Evolutionary conservation across 2,888 invertebrate species (phyloP).

Genomic region (Agrenia bidenticulata): DNA sequence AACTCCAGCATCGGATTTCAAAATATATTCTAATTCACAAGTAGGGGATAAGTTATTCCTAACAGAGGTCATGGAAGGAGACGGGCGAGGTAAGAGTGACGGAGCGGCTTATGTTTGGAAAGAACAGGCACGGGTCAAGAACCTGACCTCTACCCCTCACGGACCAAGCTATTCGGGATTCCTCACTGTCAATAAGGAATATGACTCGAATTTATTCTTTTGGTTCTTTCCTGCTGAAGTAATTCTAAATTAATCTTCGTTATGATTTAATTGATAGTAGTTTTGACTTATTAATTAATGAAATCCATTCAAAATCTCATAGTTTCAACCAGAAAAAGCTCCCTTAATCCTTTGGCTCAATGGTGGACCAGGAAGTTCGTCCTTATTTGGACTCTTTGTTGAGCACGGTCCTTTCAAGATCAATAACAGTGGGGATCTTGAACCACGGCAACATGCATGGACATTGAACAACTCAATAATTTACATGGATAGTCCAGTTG

Average conservation of each 20-base stretch:
- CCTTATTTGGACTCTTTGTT: constrained; percentile 62
- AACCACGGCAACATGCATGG: constrained; percentile 68
- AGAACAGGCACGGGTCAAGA: constrained; percentile 56
- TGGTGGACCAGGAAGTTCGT: constrained; percentile 64
- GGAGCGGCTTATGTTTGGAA: constrained; percentile 58
- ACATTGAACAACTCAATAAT: constrained; percentile 74
- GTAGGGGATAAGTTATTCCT: constrained; percentile 62
- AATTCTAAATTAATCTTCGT: constrained; percentile 22
- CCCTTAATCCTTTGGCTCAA: constrained; percentile 62
- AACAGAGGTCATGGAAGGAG: constrained; percentile 68
- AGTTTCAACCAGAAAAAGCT: constrained; percentile 49
- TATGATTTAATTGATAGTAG: not conserved
- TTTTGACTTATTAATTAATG: too few relatives aligned
- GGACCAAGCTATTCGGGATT: constrained; percentile 74
- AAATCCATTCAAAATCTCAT: too few relatives aligned
- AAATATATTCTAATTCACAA: too few relatives aligned
- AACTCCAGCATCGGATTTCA: too few relatives aligned
- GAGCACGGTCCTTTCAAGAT: constrained; percentile 65
- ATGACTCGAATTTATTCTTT: constrained; percentile 81
- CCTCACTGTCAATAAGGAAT: constrained; percentile 76
- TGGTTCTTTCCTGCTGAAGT: constrained; percentile 84
- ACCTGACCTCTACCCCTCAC: constrained; percentile 53
- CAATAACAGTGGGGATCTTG: constrained; percentile 53
- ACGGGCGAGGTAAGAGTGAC: constrained; percentile 65
- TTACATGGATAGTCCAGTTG: constrained; percentile 91